These are phyloP conservation scores for Chlamydotis undulata DNA, from an alignment of 2,113 vertebrate genomes.

Conservation along the genomic window DNA sequence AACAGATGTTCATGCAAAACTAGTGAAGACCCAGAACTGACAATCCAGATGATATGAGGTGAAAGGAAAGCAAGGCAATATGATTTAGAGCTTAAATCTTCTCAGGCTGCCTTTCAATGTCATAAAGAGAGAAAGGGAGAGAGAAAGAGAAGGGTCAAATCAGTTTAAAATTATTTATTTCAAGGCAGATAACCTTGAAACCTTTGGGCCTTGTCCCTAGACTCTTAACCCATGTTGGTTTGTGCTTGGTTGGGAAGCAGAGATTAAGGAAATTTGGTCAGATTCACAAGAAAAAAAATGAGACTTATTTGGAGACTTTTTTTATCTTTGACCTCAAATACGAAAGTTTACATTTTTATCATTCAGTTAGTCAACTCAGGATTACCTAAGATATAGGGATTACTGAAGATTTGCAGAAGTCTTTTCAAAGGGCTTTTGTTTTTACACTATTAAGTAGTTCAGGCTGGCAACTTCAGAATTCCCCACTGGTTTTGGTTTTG, in stretches of 20 bases:
- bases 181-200: not conserved
- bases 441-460: not conserved
- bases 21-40: not conserved
- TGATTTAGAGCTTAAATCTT: not conserved
- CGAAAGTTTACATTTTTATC: slow-evolving; percentile 13
- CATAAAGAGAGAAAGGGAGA: not conserved
- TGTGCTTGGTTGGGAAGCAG: not conserved
- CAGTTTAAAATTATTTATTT: not conserved
- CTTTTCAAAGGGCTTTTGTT: slow-evolving; percentile 30
- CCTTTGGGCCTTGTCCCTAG: not conserved
- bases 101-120: not conserved
- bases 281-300: not conserved
- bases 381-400: not conserved
- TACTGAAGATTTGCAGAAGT: not conserved
- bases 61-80: not conserved
- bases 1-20: not conserved
- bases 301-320: not conserved
- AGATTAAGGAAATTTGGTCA: not conserved
- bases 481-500: not conserved
- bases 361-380: not conserved
- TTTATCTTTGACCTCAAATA: not conserved
- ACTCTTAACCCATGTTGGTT: not conserved
- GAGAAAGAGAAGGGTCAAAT: not conserved
- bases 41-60: not conserved
- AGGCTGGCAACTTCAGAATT: not conserved